Base-by-base conservation (phyloP, 2,888 invertebrate species). In the Plebejus melissa region DNA sequence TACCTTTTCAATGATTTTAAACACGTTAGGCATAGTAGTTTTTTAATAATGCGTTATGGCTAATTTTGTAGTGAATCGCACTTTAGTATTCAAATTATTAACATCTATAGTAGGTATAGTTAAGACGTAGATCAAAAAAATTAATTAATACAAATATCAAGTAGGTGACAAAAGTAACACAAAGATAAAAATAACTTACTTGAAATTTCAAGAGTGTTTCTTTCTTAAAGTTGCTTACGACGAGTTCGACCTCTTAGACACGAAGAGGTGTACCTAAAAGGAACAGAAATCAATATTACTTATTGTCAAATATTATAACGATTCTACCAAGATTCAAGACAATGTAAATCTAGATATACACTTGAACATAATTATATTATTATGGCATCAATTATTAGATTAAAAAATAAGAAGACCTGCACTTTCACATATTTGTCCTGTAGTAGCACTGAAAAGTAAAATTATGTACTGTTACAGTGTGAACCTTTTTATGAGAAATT, bases 191-290 rank as follows among this genome's bases (percentile, higher is more conserved):
- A 28, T 28, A 32, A 50, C 72, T 54, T 32, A 72, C 71, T 71
- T 50, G 72, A 36, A 16, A 72, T 50, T 50, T 54, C 32, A 28
- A 72, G 7, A 6, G 54, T 28, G 50, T 32, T 50, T 72, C 22
- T 50, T 72, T 71, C 46, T 5, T 54, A 16, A 72, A 28, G 50
- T 22, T 28, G 16, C 28, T 22, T 72, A 50, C 4, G 41, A n/a
- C 22, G 46, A 46, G 54, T 22, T 6, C 32, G 32, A 50, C 72
- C 72, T 54, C 54, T 72, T 72, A 28, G 50, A 50, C 72, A 50
- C 71, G 32, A 72, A 72, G 72, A 70, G 22, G 70, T 46, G 32
- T 46, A 72, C 72, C 72, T 72, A 11, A 11, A 50, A 72, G 13
- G 9, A 16, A 32, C 38, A 41, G n/a, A 70, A 41, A 70, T 22